Evolutionary conservation across 2,113 vertebrate species (phyloP).

Genomic region (Lophura nycthemera): DNA sequence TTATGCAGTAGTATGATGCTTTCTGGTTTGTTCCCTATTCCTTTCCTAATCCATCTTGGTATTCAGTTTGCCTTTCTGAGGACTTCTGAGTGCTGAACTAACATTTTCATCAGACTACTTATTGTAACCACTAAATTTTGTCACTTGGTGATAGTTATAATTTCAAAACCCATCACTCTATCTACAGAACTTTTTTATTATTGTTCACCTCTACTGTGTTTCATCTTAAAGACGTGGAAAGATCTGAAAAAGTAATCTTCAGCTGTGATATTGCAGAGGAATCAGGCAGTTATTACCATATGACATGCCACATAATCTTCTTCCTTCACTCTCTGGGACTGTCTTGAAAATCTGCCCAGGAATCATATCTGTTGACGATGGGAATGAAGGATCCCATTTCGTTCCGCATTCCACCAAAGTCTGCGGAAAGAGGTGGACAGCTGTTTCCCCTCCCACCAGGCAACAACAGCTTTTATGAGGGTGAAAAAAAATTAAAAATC

Average conservation of each 20-base stretch:
- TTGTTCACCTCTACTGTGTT: not conserved
- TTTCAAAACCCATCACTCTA: not conserved
- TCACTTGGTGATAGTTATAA: not conserved
- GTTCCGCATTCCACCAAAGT: not conserved
- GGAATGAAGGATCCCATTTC: not conserved
- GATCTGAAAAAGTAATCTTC: not conserved
- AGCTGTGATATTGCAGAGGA: not conserved
- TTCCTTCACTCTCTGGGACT: not conserved
- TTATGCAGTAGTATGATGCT: not conserved
- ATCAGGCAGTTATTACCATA: not conserved
- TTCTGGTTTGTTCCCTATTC: not conserved
- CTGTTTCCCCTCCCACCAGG: not conserved
- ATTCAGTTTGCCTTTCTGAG: not conserved
- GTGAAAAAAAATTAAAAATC: not conserved
- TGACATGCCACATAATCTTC: not conserved
- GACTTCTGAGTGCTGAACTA: not conserved
- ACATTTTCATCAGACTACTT: not conserved
- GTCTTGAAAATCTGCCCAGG: not conserved
- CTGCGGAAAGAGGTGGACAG: not conserved
- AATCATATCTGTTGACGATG: not conserved
- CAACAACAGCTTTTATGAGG: slow-evolving; percentile 20
- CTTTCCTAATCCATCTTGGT: not conserved
- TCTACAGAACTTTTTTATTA: not conserved
- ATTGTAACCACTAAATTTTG: not conserved
- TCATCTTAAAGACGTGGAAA: not conserved